Evolutionary conservation across 2,888 invertebrate species (phyloP), one percentile per base, ranked within the genome.

Genomic region (Drosophila phalerata): DNA sequence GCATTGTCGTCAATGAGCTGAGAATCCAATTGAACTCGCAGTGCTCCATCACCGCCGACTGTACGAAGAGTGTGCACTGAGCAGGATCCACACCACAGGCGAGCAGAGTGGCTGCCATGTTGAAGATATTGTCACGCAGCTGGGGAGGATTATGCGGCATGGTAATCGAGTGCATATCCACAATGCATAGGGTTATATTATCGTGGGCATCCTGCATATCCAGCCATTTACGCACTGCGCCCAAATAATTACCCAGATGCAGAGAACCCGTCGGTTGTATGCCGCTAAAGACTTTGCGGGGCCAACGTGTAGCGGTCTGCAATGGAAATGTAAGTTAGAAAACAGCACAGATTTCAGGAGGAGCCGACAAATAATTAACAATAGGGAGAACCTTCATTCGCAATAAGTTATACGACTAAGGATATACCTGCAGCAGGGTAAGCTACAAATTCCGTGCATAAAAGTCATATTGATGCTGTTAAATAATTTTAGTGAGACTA

Each of bases 171-270:
- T 99, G 99, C 83, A 98, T 93, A 92, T 99, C 99, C 0, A 97
- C 99, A 79, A 99, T 95, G 90, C 97, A 97, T 79, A 96, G 94
- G 64, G 96, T 94, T 19, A 96, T 94, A 90, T 96, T 94, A 66
- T 96, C 95, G 28, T 94, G 94, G 13, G 93, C 89, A 68, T 97
- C 93, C 93, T 99, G 99, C 43, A 98, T 92, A 17, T 95, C 93
- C 19, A 97, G 94, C 96, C 98, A 99, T 90, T 96, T 96, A 67
- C 95, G 94, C 71, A 99, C 94, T 1, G 98, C 98, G 11, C 99
- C 99, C 81, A 98, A 95, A 93, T 99, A 99, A 93, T 99, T 99
- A 11, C 99, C 99, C 55, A 99, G 93, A 93, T 99, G 99, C 69
- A 99, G 94, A 4, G 95, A 93, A 17, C 99, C 99, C 0, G 99